These are phyloP conservation scores for Anas georgica DNA, from an alignment of 2,797 vertebrate species.

Conservation along the genomic window DNA sequence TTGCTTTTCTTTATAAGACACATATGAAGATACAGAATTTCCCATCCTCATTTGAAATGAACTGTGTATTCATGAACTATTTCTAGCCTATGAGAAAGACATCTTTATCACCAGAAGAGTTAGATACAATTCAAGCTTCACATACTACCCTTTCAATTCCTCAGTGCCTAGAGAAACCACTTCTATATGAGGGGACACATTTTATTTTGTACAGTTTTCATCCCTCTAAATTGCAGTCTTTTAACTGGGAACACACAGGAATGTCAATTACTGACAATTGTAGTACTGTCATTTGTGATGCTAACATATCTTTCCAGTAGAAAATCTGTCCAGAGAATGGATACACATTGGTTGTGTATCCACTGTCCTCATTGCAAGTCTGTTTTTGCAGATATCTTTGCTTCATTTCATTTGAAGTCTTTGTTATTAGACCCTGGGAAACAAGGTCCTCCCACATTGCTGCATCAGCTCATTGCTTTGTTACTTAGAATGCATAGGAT, in stretches of 20 bases:
- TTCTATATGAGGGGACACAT: neutral
- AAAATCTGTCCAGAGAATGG: neutral
- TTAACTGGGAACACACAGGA: neutral
- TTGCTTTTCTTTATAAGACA: neutral
- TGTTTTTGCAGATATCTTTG: neutral
- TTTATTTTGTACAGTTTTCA: neutral
- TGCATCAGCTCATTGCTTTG: neutral
- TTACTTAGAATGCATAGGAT: neutral
- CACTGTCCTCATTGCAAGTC: neutral
- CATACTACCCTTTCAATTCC: neutral
- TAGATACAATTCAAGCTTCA: neutral
- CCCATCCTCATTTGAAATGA: neutral
- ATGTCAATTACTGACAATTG: conserved; percentile 5
- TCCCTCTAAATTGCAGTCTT: neutral
- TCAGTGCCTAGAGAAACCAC: neutral
- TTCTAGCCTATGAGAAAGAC: neutral
- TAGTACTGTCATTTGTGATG: neutral
- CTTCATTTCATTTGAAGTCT: conserved; percentile 1
- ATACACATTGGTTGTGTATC: neutral
- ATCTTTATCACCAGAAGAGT: neutral
- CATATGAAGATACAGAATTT: neutral
- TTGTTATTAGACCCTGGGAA: conserved; percentile 30
- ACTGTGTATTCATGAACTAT: neutral
- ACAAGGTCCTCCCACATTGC: conserved; percentile 1
- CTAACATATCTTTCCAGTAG: neutral